Conservation (phyloP, 2,888 invertebrate species). For the Perithous albicinctus region DNA sequence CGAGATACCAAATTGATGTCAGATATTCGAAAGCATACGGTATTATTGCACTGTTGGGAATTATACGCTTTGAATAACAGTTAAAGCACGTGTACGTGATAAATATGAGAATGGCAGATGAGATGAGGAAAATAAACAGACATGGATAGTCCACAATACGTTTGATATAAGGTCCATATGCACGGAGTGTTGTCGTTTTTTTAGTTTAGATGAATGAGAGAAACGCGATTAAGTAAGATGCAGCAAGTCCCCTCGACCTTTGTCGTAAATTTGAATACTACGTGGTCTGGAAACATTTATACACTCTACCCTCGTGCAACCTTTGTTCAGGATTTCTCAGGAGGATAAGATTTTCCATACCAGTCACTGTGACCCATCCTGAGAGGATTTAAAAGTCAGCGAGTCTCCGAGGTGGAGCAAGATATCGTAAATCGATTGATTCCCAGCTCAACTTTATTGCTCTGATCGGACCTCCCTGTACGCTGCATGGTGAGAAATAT, state of each 20-base stretch:
- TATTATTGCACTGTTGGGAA: background rate
- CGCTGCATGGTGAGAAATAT: background rate
- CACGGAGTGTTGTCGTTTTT: slow-evolving; percentile 4
- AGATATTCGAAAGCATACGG: slow-evolving; percentile 3
- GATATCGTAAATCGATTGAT: slow-evolving; percentile 28
- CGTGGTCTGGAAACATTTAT: slow-evolving; percentile 16
- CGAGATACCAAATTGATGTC: background rate
- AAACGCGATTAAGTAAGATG: slow-evolving; percentile 11
- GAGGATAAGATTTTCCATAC: slow-evolving; percentile 34
- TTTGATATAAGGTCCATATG: background rate
- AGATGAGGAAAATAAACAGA: background rate
- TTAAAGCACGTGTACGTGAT: slow-evolving; percentile 5
- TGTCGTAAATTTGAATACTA: slow-evolving; percentile 30
- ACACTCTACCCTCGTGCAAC: slow-evolving; percentile 11
- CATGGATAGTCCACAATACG: background rate
- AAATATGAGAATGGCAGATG: slow-evolving; percentile 14
- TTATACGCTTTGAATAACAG: background rate
- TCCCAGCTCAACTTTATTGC: slow-evolving; percentile 16
- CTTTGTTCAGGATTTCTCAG: slow-evolving; percentile 19
- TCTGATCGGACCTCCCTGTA: background rate
- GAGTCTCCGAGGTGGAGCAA: background rate
- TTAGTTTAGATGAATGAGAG: background rate
- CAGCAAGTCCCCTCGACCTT: slow-evolving; percentile 10
- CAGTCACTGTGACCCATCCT: background rate
- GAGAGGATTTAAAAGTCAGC: slow-evolving; percentile 19